phyloP scores from a whole-genome alignment of 2,888 invertebrate species.

The Agriopis aurantiaria region DNA sequence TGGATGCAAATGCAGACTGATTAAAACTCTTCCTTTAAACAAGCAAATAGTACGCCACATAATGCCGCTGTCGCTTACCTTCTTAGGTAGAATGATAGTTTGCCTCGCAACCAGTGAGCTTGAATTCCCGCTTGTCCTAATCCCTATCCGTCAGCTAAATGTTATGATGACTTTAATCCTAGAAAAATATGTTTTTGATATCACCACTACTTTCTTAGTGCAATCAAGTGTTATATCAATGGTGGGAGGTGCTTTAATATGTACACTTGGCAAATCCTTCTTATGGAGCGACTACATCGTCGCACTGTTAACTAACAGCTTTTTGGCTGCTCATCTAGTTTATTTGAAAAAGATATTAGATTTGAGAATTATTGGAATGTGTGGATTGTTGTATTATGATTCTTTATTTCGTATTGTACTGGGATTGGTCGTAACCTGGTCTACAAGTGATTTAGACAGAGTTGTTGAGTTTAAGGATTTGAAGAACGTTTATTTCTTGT shows the following conservation, averaged over 20 bases:
- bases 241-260: neutral
- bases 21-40: neutral
- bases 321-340: neutral
- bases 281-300: neutral
- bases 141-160: neutral
- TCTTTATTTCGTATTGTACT: conserved; percentile 2
- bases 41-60: neutral
- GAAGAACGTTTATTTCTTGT: neutral
- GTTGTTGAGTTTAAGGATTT: neutral
- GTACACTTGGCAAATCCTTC: neutral
- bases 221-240: neutral
- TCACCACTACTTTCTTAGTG: neutral
- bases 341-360: neutral
- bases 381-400: conserved; percentile 3
- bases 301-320: neutral
- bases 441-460: neutral
- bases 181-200: neutral
- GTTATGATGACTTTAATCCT: neutral
- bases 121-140: neutral
- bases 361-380: neutral
- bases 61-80: neutral
- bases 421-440: neutral
- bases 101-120: neutral
- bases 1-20: neutral
- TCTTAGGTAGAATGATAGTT: neutral